Base-by-base conservation (phyloP, 2,797 vertebrate species). In the Sorex maritimensis region DNA sequence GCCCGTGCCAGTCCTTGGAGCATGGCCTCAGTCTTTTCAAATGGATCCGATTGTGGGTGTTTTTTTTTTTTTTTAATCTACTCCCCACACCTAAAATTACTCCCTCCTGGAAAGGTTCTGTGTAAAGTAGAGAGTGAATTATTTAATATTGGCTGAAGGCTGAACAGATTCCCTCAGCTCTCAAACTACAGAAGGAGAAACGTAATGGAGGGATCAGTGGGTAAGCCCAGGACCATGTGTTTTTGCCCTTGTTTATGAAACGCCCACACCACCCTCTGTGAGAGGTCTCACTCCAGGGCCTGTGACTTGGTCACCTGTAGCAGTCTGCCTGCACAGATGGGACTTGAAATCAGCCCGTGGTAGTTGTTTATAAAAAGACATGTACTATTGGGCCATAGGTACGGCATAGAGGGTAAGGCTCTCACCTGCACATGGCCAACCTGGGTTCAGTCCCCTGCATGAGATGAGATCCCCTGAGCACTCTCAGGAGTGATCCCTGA, bases 111-210 rank as follows among this genome's bases (percentile, higher is more conserved):
- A 74, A 55, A 55, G 78, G 77, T 74, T 67, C 19, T 13, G 8
- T 55, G 30, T 75, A 77, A 73, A 65, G 5, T 10, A 34, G 58
- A 81, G 83, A 89, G 52, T 89, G 77, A 75, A 67, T 21, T 71
- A 38, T 81, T 86, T 75, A 49, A 28, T 30, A 3, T 75, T 13
- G 74, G 34, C 72, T 49, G 63, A 92, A 61, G 74, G 34, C 72
- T 49, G 63, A 92, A 61, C 86, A 68, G 75, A 58, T 63, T 63
- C 26, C 26, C 46, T 85, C 24, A 80, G 72, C 93, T 80, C 61
- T 80, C 34, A 81, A n/a, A 52, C 79, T 41, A 3, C 11, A 15
- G 67, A 46, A 96, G 81, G 26, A 63, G 24, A 73, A 14, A 58
- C 26, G 44, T 46, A 73, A 46, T 67, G 63, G 52, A 72, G 63